A percentile compares a stretch with the other conserved stretches of the same genome.
Evolutionary conservation across 2,113 vertebrate genomes (phyloP).

Genomic region (Passer montanus): DNA sequence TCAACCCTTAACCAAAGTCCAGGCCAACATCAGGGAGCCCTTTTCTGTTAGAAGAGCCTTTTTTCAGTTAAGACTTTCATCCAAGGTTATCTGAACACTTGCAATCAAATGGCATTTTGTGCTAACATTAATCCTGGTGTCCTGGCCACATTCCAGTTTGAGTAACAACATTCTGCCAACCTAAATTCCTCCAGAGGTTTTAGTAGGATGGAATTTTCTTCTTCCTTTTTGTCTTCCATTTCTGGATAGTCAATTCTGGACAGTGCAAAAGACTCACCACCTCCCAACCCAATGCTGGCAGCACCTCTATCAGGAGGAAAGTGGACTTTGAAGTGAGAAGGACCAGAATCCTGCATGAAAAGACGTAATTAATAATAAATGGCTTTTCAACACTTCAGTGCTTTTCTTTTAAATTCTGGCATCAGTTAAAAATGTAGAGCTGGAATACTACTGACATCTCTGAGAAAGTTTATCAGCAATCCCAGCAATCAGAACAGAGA

Average conservation of each 20-base stretch:
- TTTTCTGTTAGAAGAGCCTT: constrained; percentile 35
- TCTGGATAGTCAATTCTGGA: background rate
- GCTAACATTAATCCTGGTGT: constrained; percentile 58
- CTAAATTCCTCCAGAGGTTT: constrained; percentile 35
- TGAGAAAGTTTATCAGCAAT: background rate
- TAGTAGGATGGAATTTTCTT: constrained; percentile 10
- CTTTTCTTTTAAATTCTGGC: background rate
- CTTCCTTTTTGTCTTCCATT: constrained; percentile 1
- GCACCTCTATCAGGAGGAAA: background rate
- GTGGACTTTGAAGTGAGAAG: background rate
- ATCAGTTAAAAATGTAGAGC: background rate
- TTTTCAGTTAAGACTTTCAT: constrained; percentile 53
- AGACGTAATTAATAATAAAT: background rate
- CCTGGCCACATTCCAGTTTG: constrained; percentile 18
- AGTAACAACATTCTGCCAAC: constrained; percentile 25
- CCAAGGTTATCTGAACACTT: constrained; percentile 54
- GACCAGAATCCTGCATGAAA: background rate
- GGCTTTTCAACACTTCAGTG: background rate
- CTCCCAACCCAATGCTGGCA: background rate
- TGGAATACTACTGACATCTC: background rate
- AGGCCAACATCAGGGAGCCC: constrained; percentile 20
- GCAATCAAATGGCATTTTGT: constrained; percentile 52
- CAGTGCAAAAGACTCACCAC: background rate
- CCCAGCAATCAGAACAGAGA: background rate
- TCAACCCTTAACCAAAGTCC: constrained; percentile 29